Conservation (phyloP, 2,888 invertebrate genomes). For the Leptinotarsa juncta region DNA sequence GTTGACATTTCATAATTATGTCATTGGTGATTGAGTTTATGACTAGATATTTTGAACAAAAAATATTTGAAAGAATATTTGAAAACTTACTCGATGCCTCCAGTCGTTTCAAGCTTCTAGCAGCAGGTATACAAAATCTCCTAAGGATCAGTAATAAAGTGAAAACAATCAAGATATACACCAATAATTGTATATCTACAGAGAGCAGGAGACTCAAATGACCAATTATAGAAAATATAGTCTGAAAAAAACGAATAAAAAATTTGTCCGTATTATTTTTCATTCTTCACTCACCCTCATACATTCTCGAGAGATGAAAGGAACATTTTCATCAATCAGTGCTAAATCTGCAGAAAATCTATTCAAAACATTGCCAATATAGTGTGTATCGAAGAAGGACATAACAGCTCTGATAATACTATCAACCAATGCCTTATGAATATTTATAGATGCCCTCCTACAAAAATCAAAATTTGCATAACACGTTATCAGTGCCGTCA, state of each 20-base stretch:
- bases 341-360: conserved; percentile 57
- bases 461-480: conserved; percentile 79
- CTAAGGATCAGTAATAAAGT: conserved; percentile 47
- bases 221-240: conserved; percentile 44
- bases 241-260: conserved; percentile 36
- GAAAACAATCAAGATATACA: conserved; percentile 49
- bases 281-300: conserved; percentile 46
- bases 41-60: no score
- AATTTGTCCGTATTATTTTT: neutral
- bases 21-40: no score
- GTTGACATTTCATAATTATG: no score
- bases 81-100: conserved; percentile 54
- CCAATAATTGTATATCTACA: conserved; percentile 49
- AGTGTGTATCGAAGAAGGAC: conserved; percentile 57
- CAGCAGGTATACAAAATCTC: conserved; percentile 52
- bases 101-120: conserved; percentile 55
- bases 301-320: conserved; percentile 46
- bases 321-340: conserved; percentile 55
- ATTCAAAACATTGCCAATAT: conserved; percentile 58
- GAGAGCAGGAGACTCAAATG: conserved; percentile 46
- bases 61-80: no score
- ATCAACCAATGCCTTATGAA: conserved; percentile 54
- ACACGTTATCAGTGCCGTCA: conserved; percentile 39
- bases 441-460: conserved; percentile 73
- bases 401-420: conserved; percentile 54